Evolutionary conservation across 2,888 invertebrate genomes (phyloP), one percentile per base, ranked within the genome.

Genomic region (Alloplasta piceator): DNA sequence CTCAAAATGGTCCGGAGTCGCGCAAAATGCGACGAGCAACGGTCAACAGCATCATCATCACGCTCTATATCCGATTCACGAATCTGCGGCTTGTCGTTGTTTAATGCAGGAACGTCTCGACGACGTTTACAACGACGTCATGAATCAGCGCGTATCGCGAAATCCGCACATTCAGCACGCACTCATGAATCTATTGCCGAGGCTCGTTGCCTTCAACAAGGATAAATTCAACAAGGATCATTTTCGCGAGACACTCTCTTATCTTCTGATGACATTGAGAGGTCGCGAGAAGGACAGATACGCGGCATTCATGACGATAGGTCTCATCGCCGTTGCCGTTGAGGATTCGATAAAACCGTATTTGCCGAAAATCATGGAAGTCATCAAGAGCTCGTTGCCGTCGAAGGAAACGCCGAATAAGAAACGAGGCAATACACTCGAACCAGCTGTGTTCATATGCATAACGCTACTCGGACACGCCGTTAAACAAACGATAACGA

Each of bases 401-500:
- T 94, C 96, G 0, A 94, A 96, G 88, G 97, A 97, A 85, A 94
- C 95, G 0, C 94, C 96, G 26, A 95, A 95, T 78, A 98, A 97
- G 89, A 97, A 97, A 87, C 94, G 96, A 83, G 92, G 89, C 9
- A 78, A 94, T 5, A 93, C 94, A 38, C 94, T 96, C 66, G 98
- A 99, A 89, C 97, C 98, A 0, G 96, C 97, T 0, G 96, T 99
- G 64, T 99, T 98, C 92, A 96, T 97, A 39, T 99, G 98, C 91
- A 96, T 99, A 26, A 98, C 98, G 39, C 94, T 99, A 84, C 92
- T 99, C 6, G 97, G 97, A 0, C 96, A 97, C 91, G 97, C 99
- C 0, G 96, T 98, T 0, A 96, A 96, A 83, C 95, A 96, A 36
- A 94, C 95, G 43, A 96, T 98, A 10, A 94, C 95, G 6, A 93